A percentile compares a stretch with the other conserved stretches of the same genome.
These are phyloP conservation scores for Blomia tropicalis DNA, from an alignment of 2,888 invertebrate genomes.

Conservation along the genomic window DNA sequence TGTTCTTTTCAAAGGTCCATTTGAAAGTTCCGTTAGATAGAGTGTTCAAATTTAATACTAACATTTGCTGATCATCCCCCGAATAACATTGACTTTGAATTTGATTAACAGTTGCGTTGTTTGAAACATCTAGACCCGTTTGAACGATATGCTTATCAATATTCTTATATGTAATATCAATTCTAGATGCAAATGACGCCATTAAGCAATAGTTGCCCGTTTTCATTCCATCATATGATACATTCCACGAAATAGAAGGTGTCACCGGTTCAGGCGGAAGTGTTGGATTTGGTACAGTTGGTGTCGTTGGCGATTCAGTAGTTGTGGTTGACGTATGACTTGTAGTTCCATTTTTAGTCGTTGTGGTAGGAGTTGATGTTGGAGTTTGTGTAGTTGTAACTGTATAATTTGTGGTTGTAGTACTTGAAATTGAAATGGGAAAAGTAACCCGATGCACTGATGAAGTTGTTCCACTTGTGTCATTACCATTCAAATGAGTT, in stretches of 20 bases:
- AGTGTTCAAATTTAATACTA: neutral
- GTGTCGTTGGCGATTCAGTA: neutral
- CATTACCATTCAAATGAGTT: neutral
- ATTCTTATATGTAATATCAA: neutral
- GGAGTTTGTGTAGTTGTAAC: neutral
- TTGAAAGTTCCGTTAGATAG: neutral
- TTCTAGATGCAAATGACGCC: neutral
- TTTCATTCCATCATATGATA: neutral
- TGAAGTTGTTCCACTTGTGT: neutral
- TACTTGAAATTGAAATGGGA: neutral
- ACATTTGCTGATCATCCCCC: neutral
- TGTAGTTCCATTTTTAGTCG: neutral
- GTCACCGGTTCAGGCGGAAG: neutral
- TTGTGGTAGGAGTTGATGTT: neutral
- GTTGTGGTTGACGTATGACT: neutral
- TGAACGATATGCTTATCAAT: neutral
- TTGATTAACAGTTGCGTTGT: neutral
- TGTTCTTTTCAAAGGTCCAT: neutral
- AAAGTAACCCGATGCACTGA: neutral
- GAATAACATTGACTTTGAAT: neutral
- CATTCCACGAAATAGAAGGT: neutral
- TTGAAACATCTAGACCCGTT: slow-evolving; percentile 1
- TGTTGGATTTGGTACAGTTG: neutral
- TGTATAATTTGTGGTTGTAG: neutral
- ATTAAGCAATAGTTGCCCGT: neutral